phyloP scores from a whole-genome alignment of 2,113 vertebrate species.

The Rhegmatorhina hoffmannsi region DNA sequence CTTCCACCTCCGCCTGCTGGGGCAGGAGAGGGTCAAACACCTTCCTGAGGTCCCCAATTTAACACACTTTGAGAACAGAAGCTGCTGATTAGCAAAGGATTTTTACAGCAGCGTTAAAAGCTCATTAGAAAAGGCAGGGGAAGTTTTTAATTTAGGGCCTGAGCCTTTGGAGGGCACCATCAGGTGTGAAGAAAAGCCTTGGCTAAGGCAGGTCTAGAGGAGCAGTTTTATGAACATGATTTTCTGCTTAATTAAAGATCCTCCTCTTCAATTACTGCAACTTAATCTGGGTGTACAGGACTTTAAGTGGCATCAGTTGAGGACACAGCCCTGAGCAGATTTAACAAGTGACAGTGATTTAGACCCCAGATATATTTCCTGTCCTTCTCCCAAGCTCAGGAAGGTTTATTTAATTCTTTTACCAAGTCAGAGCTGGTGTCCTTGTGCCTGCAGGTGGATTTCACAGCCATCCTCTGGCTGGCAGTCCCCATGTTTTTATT shows the following conservation, averaged over 20 bases:
- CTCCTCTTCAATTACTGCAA: conserved; percentile 38
- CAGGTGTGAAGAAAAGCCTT: neutral
- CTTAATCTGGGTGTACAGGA: neutral
- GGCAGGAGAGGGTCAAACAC: neutral
- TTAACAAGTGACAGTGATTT: neutral
- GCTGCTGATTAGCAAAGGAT: neutral
- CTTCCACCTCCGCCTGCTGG: neutral
- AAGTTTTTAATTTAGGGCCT: neutral
- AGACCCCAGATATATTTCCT: neutral
- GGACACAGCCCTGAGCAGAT: neutral
- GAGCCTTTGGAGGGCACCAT: neutral
- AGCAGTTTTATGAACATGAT: neutral
- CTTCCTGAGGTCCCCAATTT: rapidly evolving
- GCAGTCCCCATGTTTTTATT: neutral
- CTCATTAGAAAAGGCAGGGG: neutral
- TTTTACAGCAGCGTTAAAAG: neutral
- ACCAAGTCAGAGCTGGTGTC: neutral
- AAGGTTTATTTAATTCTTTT: neutral
- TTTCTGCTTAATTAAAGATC: conserved; percentile 52
- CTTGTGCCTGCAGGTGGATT: neutral
- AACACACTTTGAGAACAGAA: neutral
- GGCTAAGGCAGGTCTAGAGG: neutral
- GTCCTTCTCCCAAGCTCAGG: neutral
- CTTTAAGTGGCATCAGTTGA: neutral
- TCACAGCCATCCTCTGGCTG: neutral